phyloP scores from a whole-genome alignment of 2,888 invertebrate genomes.

The Pardosa pseudoannulata region DNA sequence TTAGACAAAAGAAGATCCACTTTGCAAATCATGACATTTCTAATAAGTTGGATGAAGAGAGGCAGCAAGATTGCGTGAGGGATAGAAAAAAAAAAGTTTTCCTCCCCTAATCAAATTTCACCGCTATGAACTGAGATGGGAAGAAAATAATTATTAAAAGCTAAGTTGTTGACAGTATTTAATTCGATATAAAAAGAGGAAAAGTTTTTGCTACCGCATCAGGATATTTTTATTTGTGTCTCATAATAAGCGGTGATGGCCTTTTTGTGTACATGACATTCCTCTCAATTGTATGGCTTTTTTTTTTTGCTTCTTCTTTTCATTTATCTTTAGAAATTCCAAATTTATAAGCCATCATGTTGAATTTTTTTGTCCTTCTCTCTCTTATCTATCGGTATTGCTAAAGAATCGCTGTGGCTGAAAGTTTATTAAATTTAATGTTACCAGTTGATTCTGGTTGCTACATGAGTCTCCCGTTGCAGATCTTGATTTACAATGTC shows the following conservation, averaged over 20 bases:
- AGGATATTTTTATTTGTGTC: background rate
- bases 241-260: constrained; percentile 4
- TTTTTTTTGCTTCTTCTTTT: background rate
- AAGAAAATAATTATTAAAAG: constrained; percentile 46
- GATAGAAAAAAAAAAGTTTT: constrained; percentile 15
- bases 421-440: no score
- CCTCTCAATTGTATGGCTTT: background rate
- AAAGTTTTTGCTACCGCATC: background rate
- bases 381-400: background rate
- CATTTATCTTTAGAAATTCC: background rate
- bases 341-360: no score
- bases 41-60: constrained; percentile 21
- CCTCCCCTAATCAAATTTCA: constrained; percentile 19
- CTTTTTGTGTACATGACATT: background rate
- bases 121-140: constrained; percentile 30
- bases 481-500: no score
- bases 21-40: constrained; percentile 20
- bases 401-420: no score
- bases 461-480: no score
- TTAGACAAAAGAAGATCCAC: constrained; percentile 1
- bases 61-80: background rate
- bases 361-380: no score
- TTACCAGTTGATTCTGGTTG: no score
- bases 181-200: constrained; percentile 20
- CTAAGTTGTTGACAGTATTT: constrained; percentile 42